phyloP scores from a whole-genome alignment of 1,140 invertebrate genomes.

The Drosophila erecta region DNA sequence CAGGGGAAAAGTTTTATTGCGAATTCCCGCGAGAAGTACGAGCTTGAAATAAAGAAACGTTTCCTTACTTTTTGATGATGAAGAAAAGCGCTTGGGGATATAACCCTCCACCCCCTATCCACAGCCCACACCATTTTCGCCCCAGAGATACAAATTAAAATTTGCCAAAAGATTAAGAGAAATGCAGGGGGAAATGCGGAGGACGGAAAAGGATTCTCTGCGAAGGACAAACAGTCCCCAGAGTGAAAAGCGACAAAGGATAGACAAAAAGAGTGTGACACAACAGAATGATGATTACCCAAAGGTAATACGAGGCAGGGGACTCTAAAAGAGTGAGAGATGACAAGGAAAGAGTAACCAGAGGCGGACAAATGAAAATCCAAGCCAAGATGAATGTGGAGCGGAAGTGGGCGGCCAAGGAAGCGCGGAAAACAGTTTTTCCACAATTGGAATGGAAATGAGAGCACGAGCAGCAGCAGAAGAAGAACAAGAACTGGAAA shows the following conservation, averaged over 20 bases:
- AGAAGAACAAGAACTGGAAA: slow-evolving; percentile 27
- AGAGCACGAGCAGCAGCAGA: slow-evolving; percentile 19
- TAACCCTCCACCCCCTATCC: slow-evolving; percentile 10
- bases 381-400: slow-evolving; percentile 73
- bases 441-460: slow-evolving; percentile 36
- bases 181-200: background rate
- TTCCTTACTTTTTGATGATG: background rate
- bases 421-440: slow-evolving; percentile 32
- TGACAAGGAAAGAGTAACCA: slow-evolving; percentile 26
- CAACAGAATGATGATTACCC: slow-evolving; percentile 70
- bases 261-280: slow-evolving; percentile 30
- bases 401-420: slow-evolving; percentile 61
- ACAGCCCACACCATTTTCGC: background rate
- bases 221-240: slow-evolving; percentile 19
- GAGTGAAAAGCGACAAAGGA: slow-evolving; percentile 14
- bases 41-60: slow-evolving; percentile 20
- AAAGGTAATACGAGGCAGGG: slow-evolving; percentile 55
- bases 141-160: slow-evolving; percentile 52
- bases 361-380: slow-evolving; percentile 75
- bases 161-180: slow-evolving; percentile 49
- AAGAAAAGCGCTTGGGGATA: slow-evolving; percentile 27
- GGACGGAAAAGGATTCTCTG: slow-evolving; percentile 24
- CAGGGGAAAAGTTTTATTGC: slow-evolving; percentile 28
- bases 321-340: slow-evolving; percentile 11
- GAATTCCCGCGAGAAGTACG: slow-evolving; percentile 25